Evolutionary conservation across 1,140 invertebrate species (phyloP).

Genomic region (Druon quercuslanigerum): DNA sequence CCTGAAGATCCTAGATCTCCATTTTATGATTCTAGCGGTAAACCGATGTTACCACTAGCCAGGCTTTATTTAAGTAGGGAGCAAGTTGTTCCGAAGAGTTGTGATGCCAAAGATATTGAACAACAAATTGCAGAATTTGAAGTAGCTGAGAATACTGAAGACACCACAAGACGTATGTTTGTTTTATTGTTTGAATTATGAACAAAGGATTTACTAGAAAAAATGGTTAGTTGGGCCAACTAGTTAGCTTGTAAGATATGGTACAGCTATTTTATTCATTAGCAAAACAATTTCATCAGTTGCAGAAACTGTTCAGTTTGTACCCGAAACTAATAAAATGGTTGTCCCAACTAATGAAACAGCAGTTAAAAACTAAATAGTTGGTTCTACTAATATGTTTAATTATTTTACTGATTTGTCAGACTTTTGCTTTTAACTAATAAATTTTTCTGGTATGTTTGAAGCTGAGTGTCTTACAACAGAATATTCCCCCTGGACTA

Average conservation of each 20-base stretch:
- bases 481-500: conserved; percentile 85
- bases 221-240: too few relatives aligned
- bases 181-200: conserved; percentile 8
- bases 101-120: conserved; percentile 81
- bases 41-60: conserved; percentile 89
- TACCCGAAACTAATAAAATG: too few relatives aligned
- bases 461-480: conserved; percentile 86
- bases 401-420: background rate
- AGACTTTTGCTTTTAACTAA: background rate
- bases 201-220: too few relatives aligned
- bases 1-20: conserved; percentile 92
- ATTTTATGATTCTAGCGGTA: conserved; percentile 88
- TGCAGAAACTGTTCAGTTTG: too few relatives aligned
- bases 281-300: too few relatives aligned
- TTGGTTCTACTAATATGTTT: background rate
- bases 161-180: conserved; percentile 82
- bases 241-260: too few relatives aligned
- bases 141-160: conserved; percentile 84
- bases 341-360: too few relatives aligned
- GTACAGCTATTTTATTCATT: too few relatives aligned
- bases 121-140: conserved; percentile 77
- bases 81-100: conserved; percentile 83
- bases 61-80: conserved; percentile 83
- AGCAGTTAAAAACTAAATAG: background rate
- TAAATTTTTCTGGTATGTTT: conserved; percentile 50